Evolutionary conservation across 2,113 vertebrate species (phyloP).

Genomic region (Eolophus roseicapilla): DNA sequence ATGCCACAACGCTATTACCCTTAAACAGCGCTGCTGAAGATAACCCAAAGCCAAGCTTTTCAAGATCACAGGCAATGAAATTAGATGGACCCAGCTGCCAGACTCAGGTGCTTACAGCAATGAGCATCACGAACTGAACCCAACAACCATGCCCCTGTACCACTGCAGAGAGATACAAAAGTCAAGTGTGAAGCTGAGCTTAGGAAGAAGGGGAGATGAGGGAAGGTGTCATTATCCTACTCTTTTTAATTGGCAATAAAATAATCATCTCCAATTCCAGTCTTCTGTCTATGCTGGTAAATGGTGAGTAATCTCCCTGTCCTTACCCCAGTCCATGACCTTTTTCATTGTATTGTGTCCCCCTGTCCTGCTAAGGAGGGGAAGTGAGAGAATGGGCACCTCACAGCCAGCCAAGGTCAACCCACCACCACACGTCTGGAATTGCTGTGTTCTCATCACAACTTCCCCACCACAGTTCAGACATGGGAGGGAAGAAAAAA

Average conservation of each 20-base stretch:
- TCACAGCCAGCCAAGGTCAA: not conserved
- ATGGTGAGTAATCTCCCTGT: not conserved
- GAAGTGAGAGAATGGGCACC: rapidly evolving
- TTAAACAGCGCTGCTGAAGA: not conserved
- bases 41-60: not conserved
- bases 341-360: not conserved
- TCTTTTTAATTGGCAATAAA: not conserved
- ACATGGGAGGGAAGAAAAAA: too few relatives aligned
- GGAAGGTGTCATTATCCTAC: not conserved
- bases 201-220: not conserved
- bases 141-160: not conserved
- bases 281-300: not conserved
- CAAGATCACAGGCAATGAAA: not conserved
- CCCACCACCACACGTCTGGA: not conserved
- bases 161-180: rapidly evolving
- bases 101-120: not conserved
- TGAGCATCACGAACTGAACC: not conserved
- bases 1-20: not conserved
- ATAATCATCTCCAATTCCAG: not conserved
- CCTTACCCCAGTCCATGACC: not conserved
- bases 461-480: not conserved
- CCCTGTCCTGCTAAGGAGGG: not conserved
- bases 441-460: not conserved
- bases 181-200: not conserved
- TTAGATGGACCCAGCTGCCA: not conserved